These are phyloP conservation scores for Lophius piscatorius DNA, from an alignment of 2,113 vertebrate species.

Conservation along the genomic window DNA sequence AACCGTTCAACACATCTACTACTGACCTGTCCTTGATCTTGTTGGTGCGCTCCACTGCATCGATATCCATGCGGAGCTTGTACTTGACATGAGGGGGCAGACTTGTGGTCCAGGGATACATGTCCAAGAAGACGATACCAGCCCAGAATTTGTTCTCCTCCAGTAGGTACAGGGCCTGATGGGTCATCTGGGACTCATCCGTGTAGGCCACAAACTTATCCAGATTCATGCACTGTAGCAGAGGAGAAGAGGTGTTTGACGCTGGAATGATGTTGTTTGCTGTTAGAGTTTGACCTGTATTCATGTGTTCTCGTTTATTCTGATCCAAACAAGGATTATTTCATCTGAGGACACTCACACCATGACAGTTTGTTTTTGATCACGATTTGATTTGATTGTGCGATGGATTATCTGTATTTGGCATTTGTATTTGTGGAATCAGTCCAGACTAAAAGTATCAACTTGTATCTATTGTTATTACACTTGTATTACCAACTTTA, in stretches of 20 bases:
- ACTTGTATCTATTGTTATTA: too few species aligned
- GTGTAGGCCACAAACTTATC: constrained; percentile 92
- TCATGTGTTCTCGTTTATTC: too few species aligned
- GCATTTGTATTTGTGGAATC: too few species aligned
- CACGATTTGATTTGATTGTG: too few species aligned
- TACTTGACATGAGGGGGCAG: constrained; percentile 88
- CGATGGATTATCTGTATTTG: too few species aligned
- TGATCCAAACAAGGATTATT: too few species aligned
- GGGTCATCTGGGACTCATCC: constrained; percentile 88
- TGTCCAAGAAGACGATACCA: constrained; percentile 87
- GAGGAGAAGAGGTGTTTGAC: neutral
- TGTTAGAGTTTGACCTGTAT: too few species aligned
- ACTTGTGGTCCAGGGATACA: constrained; percentile 82
- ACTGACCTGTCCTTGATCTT: constrained; percentile 95
- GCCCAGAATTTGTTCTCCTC: constrained; percentile 97
- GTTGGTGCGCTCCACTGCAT: constrained; percentile 94
- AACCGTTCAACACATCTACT: neutral
- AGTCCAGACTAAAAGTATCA: too few species aligned
- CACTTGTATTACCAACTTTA: too few species aligned
- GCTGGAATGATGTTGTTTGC: neutral
- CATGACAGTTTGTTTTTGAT: too few species aligned
- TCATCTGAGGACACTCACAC: too few species aligned
- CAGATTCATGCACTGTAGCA: constrained; percentile 88
- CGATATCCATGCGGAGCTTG: constrained; percentile 98
- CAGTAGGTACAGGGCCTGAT: constrained; percentile 86